Evolutionary conservation across 2,888 invertebrate species (phyloP).

Genomic region (Meloe dianella): DNA sequence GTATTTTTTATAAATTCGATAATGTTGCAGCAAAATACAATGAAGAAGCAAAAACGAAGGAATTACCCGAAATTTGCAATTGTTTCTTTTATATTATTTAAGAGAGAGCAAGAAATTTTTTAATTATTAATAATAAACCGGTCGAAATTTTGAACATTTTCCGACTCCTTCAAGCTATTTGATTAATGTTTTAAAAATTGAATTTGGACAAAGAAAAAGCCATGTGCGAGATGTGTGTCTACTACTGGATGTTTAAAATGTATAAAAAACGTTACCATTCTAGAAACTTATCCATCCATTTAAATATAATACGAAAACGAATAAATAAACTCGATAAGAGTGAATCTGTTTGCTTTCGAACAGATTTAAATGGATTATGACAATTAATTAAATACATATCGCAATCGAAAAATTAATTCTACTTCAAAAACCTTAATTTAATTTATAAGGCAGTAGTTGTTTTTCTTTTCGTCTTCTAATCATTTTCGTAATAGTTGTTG

Average conservation of each 20-base stretch:
- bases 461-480: not conserved
- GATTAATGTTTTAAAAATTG: no score
- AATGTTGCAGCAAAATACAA: slow-evolving; percentile 55
- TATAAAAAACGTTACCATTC: not conserved
- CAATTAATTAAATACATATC: not conserved
- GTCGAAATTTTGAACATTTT: not conserved
- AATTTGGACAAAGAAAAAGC: not conserved
- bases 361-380: no score
- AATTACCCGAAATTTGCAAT: no score
- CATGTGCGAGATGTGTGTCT: not conserved
- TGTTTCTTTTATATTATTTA: not conserved
- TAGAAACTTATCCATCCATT: not conserved
- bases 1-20: slow-evolving; percentile 54
- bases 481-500: not conserved
- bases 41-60: slow-evolving; percentile 49
- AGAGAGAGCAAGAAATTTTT: not conserved
- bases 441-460: slow-evolving; percentile 40
- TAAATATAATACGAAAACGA: not conserved
- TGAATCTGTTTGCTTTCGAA: not conserved
- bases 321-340: not conserved
- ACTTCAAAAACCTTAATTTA: not conserved
- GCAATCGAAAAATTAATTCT: not conserved
- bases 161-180: not conserved
- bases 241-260: slow-evolving; percentile 2
- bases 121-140: not conserved